phyloP scores from a whole-genome alignment of 2,888 invertebrate species.

The Rhabditoides inermis region DNA sequence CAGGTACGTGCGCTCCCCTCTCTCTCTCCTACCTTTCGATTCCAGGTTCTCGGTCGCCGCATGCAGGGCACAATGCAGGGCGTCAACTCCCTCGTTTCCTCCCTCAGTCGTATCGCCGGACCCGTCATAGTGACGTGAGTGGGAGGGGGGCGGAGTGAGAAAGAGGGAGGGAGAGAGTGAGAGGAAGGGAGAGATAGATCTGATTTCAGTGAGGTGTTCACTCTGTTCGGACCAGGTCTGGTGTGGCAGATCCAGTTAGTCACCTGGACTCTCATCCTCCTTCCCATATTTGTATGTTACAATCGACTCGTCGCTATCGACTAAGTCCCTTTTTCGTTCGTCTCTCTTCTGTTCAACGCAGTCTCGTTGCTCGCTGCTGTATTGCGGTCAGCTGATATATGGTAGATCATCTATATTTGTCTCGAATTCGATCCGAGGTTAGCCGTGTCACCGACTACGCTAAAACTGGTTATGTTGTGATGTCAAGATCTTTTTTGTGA shows the following conservation, averaged over 20 bases:
- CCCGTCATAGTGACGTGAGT: constrained; percentile 10
- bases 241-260: constrained; percentile 7
- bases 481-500: too few relatives aligned
- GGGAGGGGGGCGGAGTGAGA: background rate
- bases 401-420: too few relatives aligned
- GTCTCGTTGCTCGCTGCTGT: too few relatives aligned
- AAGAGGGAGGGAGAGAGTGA: background rate
- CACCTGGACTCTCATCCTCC: constrained; percentile 2
- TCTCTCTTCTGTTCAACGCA: too few relatives aligned
- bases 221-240: background rate
- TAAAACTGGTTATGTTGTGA: too few relatives aligned
- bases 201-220: constrained; percentile 8
- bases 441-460: too few relatives aligned
- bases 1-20: constrained; percentile 1
- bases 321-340: too few relatives aligned
- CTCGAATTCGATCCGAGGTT: too few relatives aligned
- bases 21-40: background rate
- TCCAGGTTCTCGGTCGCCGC: constrained; percentile 8
- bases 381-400: too few relatives aligned
- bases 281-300: constrained; percentile 4
- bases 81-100: constrained; percentile 10
- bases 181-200: background rate
- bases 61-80: constrained; percentile 13
- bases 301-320: constrained; percentile 7
- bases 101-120: constrained; percentile 6